Evolutionary conservation across 2,888 invertebrate genomes (phyloP).

Genomic region (Drosophila antonietae): DNA sequence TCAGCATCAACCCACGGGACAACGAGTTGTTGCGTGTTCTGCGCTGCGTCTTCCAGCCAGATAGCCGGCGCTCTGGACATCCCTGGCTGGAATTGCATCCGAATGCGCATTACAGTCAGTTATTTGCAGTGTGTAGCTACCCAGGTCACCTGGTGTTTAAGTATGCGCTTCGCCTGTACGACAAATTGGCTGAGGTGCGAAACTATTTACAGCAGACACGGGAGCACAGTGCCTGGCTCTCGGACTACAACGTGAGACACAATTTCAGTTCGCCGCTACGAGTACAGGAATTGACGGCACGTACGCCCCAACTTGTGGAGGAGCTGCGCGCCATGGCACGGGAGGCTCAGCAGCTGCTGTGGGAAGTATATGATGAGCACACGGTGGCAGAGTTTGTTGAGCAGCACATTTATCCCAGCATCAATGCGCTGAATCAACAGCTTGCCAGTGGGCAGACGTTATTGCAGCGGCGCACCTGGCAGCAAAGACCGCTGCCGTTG

Average conservation of each 20-base stretch:
- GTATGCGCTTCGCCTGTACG: conserved; percentile 83
- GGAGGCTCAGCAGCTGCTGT: conserved; percentile 86
- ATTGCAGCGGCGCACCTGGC: conserved; percentile 86
- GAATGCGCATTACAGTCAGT: conserved; percentile 87
- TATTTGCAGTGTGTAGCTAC: conserved; percentile 88
- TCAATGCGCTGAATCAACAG: conserved; percentile 85
- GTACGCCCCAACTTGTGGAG: conserved; percentile 87
- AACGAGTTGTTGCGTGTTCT: conserved; percentile 85
- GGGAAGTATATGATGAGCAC: conserved; percentile 86
- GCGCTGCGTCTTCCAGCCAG: conserved; percentile 86
- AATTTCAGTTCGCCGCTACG: conserved; percentile 89
- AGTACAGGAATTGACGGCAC: conserved; percentile 87
- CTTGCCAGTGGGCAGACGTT: conserved; percentile 86
- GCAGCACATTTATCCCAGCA: conserved; percentile 87
- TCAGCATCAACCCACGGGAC: conserved; percentile 86
- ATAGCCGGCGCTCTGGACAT: conserved; percentile 83
- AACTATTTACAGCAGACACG: conserved; percentile 82
- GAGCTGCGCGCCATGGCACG: conserved; percentile 86
- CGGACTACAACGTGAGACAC: conserved; percentile 88
- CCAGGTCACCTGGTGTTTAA: conserved; percentile 87
- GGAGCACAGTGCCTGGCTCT: conserved; percentile 87
- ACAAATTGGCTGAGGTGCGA: conserved; percentile 83
- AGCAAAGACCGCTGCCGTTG: conserved; percentile 86
- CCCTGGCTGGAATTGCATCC: conserved; percentile 87
- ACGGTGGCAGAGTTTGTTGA: conserved; percentile 88